A percentile compares a stretch with the other conserved stretches of the same genome.
Evolutionary conservation across 1,140 invertebrate genomes (phyloP).

Genomic region (Drosophila aff.): DNA sequence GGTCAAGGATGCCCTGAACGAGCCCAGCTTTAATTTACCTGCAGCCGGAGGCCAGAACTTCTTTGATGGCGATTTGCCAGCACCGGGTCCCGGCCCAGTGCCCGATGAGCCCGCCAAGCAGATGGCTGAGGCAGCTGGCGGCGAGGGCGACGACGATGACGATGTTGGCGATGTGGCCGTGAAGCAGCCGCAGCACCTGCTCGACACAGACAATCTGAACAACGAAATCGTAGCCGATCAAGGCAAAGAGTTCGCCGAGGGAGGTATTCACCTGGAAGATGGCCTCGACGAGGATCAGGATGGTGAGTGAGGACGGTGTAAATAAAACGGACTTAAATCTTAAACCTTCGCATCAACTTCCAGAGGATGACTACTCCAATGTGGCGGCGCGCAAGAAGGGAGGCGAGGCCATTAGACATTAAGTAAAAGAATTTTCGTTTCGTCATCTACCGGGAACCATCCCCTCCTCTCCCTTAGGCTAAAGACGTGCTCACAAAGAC

Average conservation of each 20-base stretch:
- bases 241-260: constrained; percentile 83
- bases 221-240: constrained; percentile 83
- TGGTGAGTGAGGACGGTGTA: constrained; percentile 44
- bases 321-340: background rate
- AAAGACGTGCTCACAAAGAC: constrained; percentile 18
- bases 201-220: constrained; percentile 77
- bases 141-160: constrained; percentile 72
- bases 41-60: constrained; percentile 69
- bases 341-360: background rate
- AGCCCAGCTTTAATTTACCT: constrained; percentile 78
- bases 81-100: constrained; percentile 30
- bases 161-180: constrained; percentile 78
- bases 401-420: constrained; percentile 78
- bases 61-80: constrained; percentile 65
- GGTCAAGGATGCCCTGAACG: constrained; percentile 79
- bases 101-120: constrained; percentile 53
- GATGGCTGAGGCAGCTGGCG: constrained; percentile 43
- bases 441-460: constrained; percentile 23
- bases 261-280: constrained; percentile 75
- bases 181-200: constrained; percentile 71
- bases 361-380: constrained; percentile 82
- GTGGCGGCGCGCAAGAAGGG: constrained; percentile 64
- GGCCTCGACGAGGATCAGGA: constrained; percentile 82
- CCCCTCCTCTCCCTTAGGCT: constrained; percentile 7
- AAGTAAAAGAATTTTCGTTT: constrained; percentile 25